A percentile compares a stretch with the other conserved stretches of the same genome.
These are phyloP conservation scores for Xenopus petersii DNA, from an alignment of 2,797 vertebrate species.

Conservation along the genomic window DNA sequence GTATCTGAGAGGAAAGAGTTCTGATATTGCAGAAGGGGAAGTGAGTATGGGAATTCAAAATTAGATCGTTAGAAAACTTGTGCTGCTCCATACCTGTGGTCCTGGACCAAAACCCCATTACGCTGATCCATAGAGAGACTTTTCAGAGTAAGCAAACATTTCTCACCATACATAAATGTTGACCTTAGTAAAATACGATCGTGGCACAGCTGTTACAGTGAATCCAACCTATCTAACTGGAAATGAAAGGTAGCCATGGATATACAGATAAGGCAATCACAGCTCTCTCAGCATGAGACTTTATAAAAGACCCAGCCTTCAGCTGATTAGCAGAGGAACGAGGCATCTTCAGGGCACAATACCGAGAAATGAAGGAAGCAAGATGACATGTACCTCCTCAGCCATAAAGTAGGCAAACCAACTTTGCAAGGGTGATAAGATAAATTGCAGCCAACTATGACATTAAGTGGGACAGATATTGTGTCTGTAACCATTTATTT, in stretches of 20 bases:
- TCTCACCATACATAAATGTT: neutral
- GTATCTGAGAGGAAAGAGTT: too few relatives aligned
- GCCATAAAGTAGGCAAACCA: neutral
- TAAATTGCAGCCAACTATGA: constrained; percentile 4
- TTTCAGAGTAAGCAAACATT: too few relatives aligned
- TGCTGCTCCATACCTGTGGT: too few relatives aligned
- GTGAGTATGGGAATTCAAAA: too few relatives aligned
- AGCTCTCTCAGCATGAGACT: neutral
- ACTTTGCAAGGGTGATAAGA: neutral
- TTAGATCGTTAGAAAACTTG: too few relatives aligned
- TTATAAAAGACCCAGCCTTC: neutral
- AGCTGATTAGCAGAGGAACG: neutral
- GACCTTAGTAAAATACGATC: neutral
- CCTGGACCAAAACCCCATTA: too few relatives aligned
- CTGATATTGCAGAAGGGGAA: too few relatives aligned
- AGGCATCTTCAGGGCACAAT: neutral
- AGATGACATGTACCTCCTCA: neutral
- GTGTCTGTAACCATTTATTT: constrained; percentile 40
- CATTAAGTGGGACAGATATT: constrained; percentile 1
- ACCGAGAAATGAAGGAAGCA: neutral
- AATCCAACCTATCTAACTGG: constrained; percentile 13
- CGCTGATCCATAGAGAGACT: too few relatives aligned
- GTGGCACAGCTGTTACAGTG: constrained; percentile 4
- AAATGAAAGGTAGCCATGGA: constrained; percentile 35
- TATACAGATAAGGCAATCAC: constrained; percentile 30